A percentile compares a stretch with the other conserved stretches of the same genome.
phyloP scores from a whole-genome alignment of 2,888 invertebrate species.

The Adineta ricciae region DNA sequence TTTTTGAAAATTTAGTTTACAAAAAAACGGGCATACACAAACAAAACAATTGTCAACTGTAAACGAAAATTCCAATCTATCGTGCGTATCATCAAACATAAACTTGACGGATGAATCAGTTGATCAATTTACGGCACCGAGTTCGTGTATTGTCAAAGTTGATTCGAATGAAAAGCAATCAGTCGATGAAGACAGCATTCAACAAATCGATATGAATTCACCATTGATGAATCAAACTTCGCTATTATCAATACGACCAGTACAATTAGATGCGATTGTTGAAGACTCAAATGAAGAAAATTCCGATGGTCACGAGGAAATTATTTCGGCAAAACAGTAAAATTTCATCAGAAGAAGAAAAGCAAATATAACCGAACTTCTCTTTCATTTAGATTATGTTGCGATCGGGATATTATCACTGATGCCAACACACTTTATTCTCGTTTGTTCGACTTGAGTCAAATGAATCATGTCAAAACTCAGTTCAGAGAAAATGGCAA shows the following conservation, averaged over 20 bases:
- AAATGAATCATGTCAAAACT: not conserved
- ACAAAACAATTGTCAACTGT: not conserved
- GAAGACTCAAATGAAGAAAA: conserved; percentile 19
- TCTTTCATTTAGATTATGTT: not conserved
- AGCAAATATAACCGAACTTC: not conserved
- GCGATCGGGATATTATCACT: not conserved
- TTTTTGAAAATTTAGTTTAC: not conserved
- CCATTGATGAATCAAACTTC: not conserved
- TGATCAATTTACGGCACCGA: not conserved
- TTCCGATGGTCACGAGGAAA: not conserved
- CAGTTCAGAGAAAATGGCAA: not conserved
- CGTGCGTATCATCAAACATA: not conserved
- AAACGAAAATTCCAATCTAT: not conserved
- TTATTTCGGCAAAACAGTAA: not conserved
- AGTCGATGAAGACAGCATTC: not conserved
- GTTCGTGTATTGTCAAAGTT: not conserved
- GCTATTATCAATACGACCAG: not conserved
- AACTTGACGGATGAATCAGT: not conserved
- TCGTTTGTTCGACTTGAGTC: not conserved
- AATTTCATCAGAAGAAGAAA: not conserved
- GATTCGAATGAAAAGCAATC: not conserved
- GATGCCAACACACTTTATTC: not conserved
- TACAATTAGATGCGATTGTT: not conserved
- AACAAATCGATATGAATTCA: not conserved
- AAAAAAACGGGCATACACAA: not conserved